Conservation (phyloP, 2,888 invertebrate species). For the Ophraella communa region DNA sequence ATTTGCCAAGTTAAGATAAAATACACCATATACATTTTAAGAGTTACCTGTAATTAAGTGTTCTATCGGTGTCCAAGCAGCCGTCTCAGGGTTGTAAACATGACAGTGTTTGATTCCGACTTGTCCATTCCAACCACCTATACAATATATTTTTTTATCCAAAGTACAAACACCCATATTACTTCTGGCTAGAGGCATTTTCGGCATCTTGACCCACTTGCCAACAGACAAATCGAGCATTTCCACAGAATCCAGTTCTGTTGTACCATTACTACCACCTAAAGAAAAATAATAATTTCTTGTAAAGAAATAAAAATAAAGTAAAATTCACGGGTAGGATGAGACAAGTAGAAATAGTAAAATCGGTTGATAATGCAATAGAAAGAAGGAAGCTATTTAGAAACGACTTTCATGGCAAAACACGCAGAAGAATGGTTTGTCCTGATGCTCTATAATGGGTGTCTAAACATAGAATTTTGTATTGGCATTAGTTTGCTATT, state of each 20-base stretch:
- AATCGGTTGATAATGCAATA: too few relatives aligned
- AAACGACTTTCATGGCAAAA: too few relatives aligned
- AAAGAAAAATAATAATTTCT: not conserved
- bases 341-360: not conserved
- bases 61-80: conserved; percentile 73
- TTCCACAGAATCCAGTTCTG: conserved; percentile 78
- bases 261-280: conserved; percentile 81
- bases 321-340: not conserved
- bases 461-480: too few relatives aligned
- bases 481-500: too few relatives aligned
- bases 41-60: conserved; percentile 68
- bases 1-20: not conserved
- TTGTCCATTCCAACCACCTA: conserved; percentile 82
- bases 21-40: not conserved
- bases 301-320: not conserved
- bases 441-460: too few relatives aligned
- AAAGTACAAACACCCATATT: conserved; percentile 74
- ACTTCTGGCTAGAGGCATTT: conserved; percentile 69
- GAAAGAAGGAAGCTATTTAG: too few relatives aligned
- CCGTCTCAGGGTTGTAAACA: conserved; percentile 68
- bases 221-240: conserved; percentile 61
- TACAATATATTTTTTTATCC: conserved; percentile 72
- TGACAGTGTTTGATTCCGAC: conserved; percentile 76
- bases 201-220: conserved; percentile 60
- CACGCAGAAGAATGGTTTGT: too few relatives aligned